Percentiles rank a stretch among this genome's conserved stretches.
phyloP scores from a whole-genome alignment of 2,888 invertebrate genomes.

The Neoaliturus tenellus region DNA sequence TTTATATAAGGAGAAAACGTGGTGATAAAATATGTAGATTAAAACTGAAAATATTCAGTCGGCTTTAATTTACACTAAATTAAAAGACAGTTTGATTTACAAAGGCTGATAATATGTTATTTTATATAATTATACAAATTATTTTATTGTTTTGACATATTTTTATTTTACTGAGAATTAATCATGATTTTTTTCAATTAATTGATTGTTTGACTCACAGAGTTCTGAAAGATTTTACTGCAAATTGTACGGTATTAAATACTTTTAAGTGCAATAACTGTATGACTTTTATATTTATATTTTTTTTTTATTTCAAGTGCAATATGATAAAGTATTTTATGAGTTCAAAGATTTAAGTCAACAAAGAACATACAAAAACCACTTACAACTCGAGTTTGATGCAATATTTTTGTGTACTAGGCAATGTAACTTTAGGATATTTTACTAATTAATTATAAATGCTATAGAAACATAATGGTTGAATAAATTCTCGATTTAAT shows the following conservation, averaged over 20 bases:
- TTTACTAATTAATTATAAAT: too few species aligned
- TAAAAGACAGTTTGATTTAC: not conserved
- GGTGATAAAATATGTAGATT: not conserved
- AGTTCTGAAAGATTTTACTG: not conserved
- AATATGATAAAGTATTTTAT: not conserved
- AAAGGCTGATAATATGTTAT: slow-evolving; percentile 4
- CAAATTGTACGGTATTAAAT: not conserved
- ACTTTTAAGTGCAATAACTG: not conserved
- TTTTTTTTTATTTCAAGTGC: slow-evolving; percentile 8
- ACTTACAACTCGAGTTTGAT: not conserved
- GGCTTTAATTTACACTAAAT: not conserved
- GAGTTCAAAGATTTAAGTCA: not conserved
- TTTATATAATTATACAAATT: not conserved
- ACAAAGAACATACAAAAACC: not conserved
- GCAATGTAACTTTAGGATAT: not conserved
- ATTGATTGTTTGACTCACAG: not conserved
- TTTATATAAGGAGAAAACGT: not conserved
- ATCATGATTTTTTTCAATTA: not conserved
- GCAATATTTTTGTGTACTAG: not conserved
- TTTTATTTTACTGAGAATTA: not conserved
- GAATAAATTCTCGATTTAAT: not conserved
- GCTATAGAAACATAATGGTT: too few species aligned
- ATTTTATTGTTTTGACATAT: not conserved
- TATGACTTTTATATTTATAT: not conserved
- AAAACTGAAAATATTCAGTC: not conserved